phyloP scores from a whole-genome alignment of 2,113 vertebrate species.

The Anthoscopus minutus region DNA sequence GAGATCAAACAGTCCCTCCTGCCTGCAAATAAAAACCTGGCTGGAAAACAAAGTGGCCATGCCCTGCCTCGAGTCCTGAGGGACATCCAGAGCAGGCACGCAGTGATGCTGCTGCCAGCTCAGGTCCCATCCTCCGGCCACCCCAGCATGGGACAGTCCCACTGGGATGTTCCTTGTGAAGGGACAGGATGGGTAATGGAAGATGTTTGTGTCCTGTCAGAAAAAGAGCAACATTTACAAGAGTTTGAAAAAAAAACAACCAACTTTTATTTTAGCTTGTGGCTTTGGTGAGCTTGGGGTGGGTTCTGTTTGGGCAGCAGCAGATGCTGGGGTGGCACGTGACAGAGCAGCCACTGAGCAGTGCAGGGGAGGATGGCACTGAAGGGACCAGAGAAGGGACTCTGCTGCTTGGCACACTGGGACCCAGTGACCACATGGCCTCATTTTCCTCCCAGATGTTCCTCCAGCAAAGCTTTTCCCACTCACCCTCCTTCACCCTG shows the following conservation, averaged over 20 bases:
- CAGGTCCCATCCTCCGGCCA: neutral
- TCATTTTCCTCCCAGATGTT: neutral
- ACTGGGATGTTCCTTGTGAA: neutral
- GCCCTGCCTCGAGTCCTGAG: neutral
- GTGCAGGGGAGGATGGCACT: neutral
- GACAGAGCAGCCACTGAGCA: neutral
- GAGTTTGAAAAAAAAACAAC: neutral
- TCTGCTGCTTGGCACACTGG: neutral
- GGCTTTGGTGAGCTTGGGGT: neutral
- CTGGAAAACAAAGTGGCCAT: neutral
- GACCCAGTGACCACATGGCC: fast-evolving
- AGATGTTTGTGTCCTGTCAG: neutral
- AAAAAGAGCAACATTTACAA: neutral
- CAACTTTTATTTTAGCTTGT: neutral
- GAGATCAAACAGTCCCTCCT: constrained; percentile 31
- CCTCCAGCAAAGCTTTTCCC: neutral
- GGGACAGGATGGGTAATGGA: neutral
- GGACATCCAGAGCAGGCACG: neutral
- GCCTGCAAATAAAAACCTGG: constrained; percentile 10
- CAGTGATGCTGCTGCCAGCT: fast-evolving
- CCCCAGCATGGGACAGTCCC: neutral
- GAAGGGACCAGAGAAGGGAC: neutral
- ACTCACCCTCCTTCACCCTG: neutral
- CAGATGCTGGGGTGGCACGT: neutral
- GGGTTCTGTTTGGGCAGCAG: neutral